Base-by-base conservation (phyloP, 2,888 invertebrate genomes). In the Ophioninae sp. region DNA sequence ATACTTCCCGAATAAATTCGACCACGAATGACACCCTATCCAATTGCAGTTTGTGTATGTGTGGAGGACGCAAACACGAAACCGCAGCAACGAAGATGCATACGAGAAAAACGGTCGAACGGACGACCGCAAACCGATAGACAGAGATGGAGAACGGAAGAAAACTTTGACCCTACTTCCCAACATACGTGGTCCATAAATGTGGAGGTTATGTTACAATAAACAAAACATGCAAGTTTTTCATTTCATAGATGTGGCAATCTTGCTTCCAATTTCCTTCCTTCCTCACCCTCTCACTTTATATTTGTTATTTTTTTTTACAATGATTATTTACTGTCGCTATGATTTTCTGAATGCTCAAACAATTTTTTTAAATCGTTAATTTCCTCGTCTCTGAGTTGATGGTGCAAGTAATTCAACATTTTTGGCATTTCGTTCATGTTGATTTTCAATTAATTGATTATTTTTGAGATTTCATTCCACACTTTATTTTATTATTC, bases 131-230 rank as follows among this genome's bases (percentile, higher is more conserved):
- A 22, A 59, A 37, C 61, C 13, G 10, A 67, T 37, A 51, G 61
- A 73, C 23, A 63, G 44, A 72, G 7, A 72, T 17, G 22, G 44
- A 73, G n/a, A 51, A n/a, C 17, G 6, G n/a, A 9, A 20, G 69
- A 73, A 37, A 80, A 80, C 64, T 74, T 74, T 63, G 73, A 59
- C 22, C 67, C 69, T 67, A 51, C 56, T 79, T 72, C 23, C 30
- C 63, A 51, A 56, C 10, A 39, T 39, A 65, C 64, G 30, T 64
- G 51, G 51, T 73, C 64, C 58, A 80, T 77, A 64, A 80, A 83
- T 80, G 59, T 63, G 10, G 39, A 71, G 44, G 63, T 73, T 80
- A 30, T 51, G 58, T 80, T 72, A 44, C 61, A 61, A 76, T 72
- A 63, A 79, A 79, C 51, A 72, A 63, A 61, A 41, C 61, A 56